Evolutionary conservation across 2,888 invertebrate genomes (phyloP), one percentile per base, ranked within the genome.

Genomic region (Heliconius cydno): DNA sequence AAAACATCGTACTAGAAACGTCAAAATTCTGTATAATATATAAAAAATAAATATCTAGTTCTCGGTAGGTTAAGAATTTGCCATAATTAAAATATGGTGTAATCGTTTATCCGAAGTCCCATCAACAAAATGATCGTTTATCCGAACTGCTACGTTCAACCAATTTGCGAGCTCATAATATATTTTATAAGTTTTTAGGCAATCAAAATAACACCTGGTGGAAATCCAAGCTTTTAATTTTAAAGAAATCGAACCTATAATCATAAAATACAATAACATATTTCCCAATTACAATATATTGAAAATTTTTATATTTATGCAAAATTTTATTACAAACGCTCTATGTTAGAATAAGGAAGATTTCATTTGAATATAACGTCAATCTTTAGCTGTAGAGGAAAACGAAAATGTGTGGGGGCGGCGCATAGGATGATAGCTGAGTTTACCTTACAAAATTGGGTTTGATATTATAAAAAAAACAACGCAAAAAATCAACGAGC

Each of bases 1-100:
- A 84, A 87, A 89, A 90, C 88, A 25, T 57, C 38, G 28, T 71
- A 52, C 19, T 46, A 46, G 46, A 28, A 28, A 52, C 22, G n/a
- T 25, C 3, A 4, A 28, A 68, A 38, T 68, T 25, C 19, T 0
- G 19, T 68, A 41, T 22, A 25, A 7, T 34, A 34, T 34, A 68
- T n/a, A 41, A 57, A 57, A 52, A 7, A 52, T 15, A 52, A 52
- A 52, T 15, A 22, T 7, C 0, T 52, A 46, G 52, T 19, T 19
- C 52, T 52, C 52, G 6, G 52, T 52, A 19, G 7, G 52, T 7
- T 22, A 19, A 52, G 1, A 52, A 19, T 52, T 1, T 19, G 5
- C 1, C 19, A 52, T 6, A 52, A 15, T 52, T 52, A 52, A 6
- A 19, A 52, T 52, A 41, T 13, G 13, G 41, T 41, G 41, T 52